Evolutionary conservation across 2,888 invertebrate genomes (phyloP).

Genomic region (Sinohyriopsis cumingii): DNA sequence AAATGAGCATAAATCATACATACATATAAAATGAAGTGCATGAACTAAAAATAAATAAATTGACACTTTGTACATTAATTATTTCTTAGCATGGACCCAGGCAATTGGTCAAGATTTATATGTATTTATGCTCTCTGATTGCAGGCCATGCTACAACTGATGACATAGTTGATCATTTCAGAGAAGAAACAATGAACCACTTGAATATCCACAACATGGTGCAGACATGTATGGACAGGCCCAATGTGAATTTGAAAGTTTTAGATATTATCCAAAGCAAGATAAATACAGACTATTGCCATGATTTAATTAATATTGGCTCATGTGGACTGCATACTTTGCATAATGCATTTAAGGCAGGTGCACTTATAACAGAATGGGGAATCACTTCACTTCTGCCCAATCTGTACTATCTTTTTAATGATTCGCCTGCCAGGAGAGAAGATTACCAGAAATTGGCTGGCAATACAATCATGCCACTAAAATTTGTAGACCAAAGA

Average conservation of each 20-base stretch:
- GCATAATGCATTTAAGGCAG: no score
- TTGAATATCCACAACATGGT: slow-evolving; percentile 12
- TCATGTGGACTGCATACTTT: slow-evolving; percentile 30
- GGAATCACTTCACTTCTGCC: no score
- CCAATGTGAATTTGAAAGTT: slow-evolving; percentile 27
- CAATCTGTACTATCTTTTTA: no score
- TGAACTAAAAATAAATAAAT: not conserved
- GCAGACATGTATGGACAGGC: slow-evolving; percentile 27
- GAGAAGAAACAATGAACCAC: not conserved
- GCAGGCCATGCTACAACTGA: slow-evolving; percentile 17
- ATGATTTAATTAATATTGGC: slow-evolving; percentile 18
- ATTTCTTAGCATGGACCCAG: no score
- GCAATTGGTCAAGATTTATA: not conserved
- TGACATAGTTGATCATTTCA: slow-evolving; percentile 16
- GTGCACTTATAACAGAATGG: no score
- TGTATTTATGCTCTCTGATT: not conserved
- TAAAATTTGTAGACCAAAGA: slow-evolving; percentile 19
- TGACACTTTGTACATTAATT: no score
- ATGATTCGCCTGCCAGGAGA: no score
- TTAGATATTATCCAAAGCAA: slow-evolving; percentile 8
- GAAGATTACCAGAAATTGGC: no score
- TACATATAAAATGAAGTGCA: no score
- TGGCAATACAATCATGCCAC: no score
- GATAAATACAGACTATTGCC: slow-evolving; percentile 10
- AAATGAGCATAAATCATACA: no score